Percentiles rank a stretch among this genome's conserved stretches.
Conservation (phyloP, 2,888 invertebrate genomes). For the Megastigmus dorsalis region DNA sequence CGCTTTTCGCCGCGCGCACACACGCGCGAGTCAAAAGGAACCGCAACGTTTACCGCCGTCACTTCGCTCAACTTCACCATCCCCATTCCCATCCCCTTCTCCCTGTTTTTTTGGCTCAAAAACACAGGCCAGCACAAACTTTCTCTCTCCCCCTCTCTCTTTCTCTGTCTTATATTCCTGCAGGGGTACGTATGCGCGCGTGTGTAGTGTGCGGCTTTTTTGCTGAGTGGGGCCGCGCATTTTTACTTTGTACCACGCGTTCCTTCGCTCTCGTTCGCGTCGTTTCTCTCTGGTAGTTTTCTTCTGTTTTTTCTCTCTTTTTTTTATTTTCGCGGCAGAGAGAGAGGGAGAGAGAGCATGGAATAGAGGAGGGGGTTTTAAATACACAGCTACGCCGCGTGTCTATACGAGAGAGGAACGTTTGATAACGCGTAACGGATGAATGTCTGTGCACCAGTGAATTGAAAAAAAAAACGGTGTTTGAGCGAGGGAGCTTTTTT, state of each 20-base stretch:
- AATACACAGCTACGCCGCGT: too few species aligned
- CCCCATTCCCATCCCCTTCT: slow-evolving; percentile 7
- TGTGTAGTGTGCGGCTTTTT: neutral
- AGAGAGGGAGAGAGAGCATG: neutral
- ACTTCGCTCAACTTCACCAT: slow-evolving; percentile 56
- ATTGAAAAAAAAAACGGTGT: too few species aligned
- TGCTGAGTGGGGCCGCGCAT: neutral
- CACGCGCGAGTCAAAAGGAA: slow-evolving; percentile 69
- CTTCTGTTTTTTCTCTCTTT: too few species aligned
- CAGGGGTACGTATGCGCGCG: neutral
- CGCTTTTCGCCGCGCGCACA: slow-evolving; percentile 61
- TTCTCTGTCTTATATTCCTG: neutral
- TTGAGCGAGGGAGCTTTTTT: too few species aligned
- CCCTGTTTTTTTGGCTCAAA: slow-evolving; percentile 1
- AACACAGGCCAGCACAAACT: neutral
- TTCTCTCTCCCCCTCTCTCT: slow-evolving; percentile 49
- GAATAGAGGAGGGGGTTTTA: neutral
- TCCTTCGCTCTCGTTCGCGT: neutral
- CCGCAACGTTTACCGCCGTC: slow-evolving; percentile 70
- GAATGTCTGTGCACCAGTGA: too few species aligned
- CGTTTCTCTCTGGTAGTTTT: neutral
- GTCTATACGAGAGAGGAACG: too few species aligned
- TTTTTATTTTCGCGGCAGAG: neutral
- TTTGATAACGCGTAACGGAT: too few species aligned
- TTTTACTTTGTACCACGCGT: slow-evolving; percentile 20